Base-by-base conservation (phyloP, 2,797 vertebrate genomes). In the Morelia viridis region DNA sequence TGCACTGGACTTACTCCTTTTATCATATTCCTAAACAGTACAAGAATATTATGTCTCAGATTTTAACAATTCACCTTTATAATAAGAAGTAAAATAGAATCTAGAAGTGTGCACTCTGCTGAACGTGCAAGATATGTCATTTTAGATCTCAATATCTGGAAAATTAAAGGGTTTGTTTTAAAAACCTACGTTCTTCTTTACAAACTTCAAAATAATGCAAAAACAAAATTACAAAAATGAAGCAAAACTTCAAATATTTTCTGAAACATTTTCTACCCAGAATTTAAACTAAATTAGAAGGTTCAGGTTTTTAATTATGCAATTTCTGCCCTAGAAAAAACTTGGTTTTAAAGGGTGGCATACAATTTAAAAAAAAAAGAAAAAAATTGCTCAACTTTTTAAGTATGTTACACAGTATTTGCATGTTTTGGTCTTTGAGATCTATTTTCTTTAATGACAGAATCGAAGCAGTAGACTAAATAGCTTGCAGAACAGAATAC, bases 1-100 rank as follows among this genome's bases (percentile, higher is more conserved):
- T 91, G 60, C 24, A 71, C 53, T 87, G 8, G 9, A 85, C 11
- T 7, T 15, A 50, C 60, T 71, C 26, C 46, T 26, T 35, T 61
- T 97, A 96, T 97, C 97, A 97, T 96, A 94, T 91, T 92, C 92
- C 1, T 94, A 80, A 96, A 68, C 65, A 95, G 94, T 92, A 94
- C 87, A 94, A 92, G 92, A 97, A 97, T 98, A 97, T 57, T 92
- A 92, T 0, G 0, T 68, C 0, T 62, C 3, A 57, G 56, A 92
- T 28, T 50, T 50, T 89, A 92, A 85, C n/a, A 83, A 60, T 84
- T 50, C 2, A 90, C 22, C 87, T 94, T 90, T 28, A 15, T 11
- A 89, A 90, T 92, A 80, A 91, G 24, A 2, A 56, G 22, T 87
- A 68, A 58, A 71, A 68, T 64, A 41, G 64, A 80, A 76, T 46